Conservation (phyloP, 1,140 invertebrate species). For the Rhyzopertha dominica region DNA sequence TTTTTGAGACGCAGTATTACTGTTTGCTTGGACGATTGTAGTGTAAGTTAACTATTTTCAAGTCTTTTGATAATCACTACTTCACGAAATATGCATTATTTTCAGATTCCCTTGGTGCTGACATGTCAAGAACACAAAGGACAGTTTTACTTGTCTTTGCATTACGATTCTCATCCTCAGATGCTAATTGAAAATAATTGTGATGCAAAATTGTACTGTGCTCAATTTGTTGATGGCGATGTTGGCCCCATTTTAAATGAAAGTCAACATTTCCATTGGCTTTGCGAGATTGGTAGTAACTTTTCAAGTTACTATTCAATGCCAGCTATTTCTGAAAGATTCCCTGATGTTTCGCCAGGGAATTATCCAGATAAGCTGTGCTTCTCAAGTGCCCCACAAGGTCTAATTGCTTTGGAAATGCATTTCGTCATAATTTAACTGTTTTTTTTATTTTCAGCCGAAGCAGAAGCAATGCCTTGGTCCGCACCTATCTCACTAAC, state of each 20-base stretch:
- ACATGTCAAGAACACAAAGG: constrained; percentile 53
- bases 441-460: constrained; percentile 12
- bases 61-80: too few species aligned
- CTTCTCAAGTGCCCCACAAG: constrained; percentile 26
- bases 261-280: constrained; percentile 40
- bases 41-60: too few species aligned
- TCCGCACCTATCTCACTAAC: constrained; percentile 47
- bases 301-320: constrained; percentile 40
- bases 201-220: constrained; percentile 32
- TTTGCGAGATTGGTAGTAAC: constrained; percentile 30
- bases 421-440: too few species aligned
- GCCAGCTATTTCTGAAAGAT: constrained; percentile 40
- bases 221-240: constrained; percentile 26
- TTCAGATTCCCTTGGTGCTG: constrained; percentile 48
- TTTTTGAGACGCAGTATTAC: constrained; percentile 46
- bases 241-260: constrained; percentile 28
- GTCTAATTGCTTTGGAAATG: too few species aligned
- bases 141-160: constrained; percentile 54
- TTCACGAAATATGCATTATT: not conserved
- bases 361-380: constrained; percentile 30
- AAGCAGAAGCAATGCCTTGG: constrained; percentile 42
- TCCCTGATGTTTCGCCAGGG: constrained; percentile 37
- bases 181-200: constrained; percentile 40
- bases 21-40: constrained; percentile 34
- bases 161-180: constrained; percentile 54